Percentiles rank a stretch among this genome's conserved stretches.
Evolutionary conservation across 1,140 invertebrate species (phyloP).

Genomic region (Eupeodes corollae): DNA sequence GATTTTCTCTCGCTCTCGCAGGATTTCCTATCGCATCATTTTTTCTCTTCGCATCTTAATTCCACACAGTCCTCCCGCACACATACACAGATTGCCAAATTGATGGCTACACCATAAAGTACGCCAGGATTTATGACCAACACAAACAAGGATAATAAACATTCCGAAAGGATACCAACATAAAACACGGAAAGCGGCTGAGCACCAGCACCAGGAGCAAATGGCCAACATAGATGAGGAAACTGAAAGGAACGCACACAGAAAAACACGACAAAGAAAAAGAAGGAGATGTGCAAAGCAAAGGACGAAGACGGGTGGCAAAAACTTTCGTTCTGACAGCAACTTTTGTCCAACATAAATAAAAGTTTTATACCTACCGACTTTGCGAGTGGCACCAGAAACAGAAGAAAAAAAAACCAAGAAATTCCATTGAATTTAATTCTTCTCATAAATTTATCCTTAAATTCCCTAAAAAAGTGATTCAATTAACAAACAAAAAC

Average conservation of each 20-base stretch:
- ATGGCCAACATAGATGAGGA: constrained; percentile 4
- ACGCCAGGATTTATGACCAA: constrained; percentile 37
- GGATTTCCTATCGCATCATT: too few species aligned
- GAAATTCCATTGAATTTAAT: too few species aligned
- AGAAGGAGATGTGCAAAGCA: constrained; percentile 17
- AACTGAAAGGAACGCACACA: constrained; percentile 9
- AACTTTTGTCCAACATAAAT: constrained; percentile 28
- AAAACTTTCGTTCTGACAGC: constrained; percentile 15
- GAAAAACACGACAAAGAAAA: constrained; percentile 5
- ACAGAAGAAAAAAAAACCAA: constrained; percentile 10
- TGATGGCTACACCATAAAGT: constrained; percentile 26
- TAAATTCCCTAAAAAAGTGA: too few species aligned
- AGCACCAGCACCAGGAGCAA: background rate
- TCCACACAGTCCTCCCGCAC: background rate
- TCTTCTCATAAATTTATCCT: too few species aligned
- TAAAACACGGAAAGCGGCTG: background rate
- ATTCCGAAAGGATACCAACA: constrained; percentile 5
- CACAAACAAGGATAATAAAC: constrained; percentile 3
- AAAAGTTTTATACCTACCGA: constrained; percentile 38
- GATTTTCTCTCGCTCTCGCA: too few species aligned
- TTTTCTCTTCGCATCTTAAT: background rate
- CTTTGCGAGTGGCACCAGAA: constrained; percentile 30
- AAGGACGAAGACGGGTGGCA: constrained; percentile 11
- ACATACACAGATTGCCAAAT: background rate
- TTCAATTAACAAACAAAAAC: too few species aligned